Percentiles rank a stretch among this genome's conserved stretches.
phyloP scores from a whole-genome alignment of 2,888 invertebrate species.

The Smittia sp. region DNA sequence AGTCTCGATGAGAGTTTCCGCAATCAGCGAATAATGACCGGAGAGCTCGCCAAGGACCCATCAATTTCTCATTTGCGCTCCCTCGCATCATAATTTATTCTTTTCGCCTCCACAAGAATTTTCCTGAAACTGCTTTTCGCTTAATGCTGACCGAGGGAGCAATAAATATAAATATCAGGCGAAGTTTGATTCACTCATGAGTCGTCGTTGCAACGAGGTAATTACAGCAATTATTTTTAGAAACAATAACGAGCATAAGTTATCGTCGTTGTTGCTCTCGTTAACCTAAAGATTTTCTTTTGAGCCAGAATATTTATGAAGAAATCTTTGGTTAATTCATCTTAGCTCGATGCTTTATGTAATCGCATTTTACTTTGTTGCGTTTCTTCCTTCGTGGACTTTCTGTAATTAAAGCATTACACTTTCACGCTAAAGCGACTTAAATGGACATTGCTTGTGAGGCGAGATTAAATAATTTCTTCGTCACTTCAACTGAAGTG shows the following conservation, averaged over 20 bases:
- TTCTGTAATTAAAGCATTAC: background rate
- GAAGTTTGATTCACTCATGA: background rate
- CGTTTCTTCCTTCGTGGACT: background rate
- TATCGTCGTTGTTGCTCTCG: background rate
- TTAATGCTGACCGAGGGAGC: constrained; percentile 30
- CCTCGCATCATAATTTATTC: background rate
- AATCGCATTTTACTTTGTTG: too few relatives aligned
- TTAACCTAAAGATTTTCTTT: background rate
- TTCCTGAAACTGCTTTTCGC: constrained; percentile 14
- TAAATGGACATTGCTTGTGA: constrained; percentile 26
- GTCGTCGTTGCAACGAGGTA: background rate
- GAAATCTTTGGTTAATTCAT: background rate
- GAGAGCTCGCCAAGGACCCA: constrained; percentile 4
- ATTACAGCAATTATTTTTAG: constrained; percentile 19
- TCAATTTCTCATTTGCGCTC: constrained; percentile 13
- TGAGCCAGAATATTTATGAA: background rate
- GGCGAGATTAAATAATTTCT: constrained; percentile 27
- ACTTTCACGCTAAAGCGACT: constrained; percentile 30
- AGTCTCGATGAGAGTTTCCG: background rate
- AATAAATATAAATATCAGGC: constrained; percentile 28
- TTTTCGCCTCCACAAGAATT: background rate
- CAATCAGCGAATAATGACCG: background rate
- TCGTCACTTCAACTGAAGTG: too few relatives aligned
- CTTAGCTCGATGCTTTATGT: too few relatives aligned
- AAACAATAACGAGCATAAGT: background rate